Base-by-base conservation (phyloP, 1,140 invertebrate species). In the Saccostrea echinata region DNA sequence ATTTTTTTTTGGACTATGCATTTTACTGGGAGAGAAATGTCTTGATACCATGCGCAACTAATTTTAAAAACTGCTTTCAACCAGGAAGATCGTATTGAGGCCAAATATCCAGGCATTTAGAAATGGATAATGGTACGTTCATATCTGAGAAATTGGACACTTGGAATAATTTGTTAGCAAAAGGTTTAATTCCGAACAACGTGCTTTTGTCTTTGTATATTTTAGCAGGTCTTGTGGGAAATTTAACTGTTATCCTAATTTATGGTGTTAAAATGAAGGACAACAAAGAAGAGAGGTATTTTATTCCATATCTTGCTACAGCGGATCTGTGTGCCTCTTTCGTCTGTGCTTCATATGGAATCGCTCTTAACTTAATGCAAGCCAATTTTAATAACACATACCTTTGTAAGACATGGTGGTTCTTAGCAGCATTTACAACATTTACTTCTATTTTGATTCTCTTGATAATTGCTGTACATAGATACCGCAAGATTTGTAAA, bases 361-460 rank as follows among this genome's bases (percentile, higher is more conserved):
- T 88, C 35, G 30, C 76, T 8, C 33, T 82, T 16, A 81, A 82
- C 35, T 52, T 57, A 55, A 81, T 85, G 53, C 71, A 43, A 11
- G 76, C 33, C 9, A 85, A 30, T 43, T 88, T 85, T 64, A 12
- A 85, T 0, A 83, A 86, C 35, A 9, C 71, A 24, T 9, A 21
- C 16, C 11, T 82, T 4, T 88, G 87, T 27, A 88, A 88, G n/a
- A 27, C 80, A 1, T 52, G 84, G 53, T 87, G 81, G 55, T 82
- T 55, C 33, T 64, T 68, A 12, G 71, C 33, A 16, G 53, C 33
- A 18, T 82, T 88, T 61, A 85, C 30, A 16, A 88, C 87, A 6
- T 82, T 82, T 9, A 85, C 84, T 43, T 88, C 87, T 0, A 57
- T 64, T 2, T 53, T 86, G 0, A 18, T 83, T 16, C 80, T 88